These are phyloP conservation scores for Arge pagana DNA, from an alignment of 2,888 invertebrate genomes.

Conservation along the genomic window DNA sequence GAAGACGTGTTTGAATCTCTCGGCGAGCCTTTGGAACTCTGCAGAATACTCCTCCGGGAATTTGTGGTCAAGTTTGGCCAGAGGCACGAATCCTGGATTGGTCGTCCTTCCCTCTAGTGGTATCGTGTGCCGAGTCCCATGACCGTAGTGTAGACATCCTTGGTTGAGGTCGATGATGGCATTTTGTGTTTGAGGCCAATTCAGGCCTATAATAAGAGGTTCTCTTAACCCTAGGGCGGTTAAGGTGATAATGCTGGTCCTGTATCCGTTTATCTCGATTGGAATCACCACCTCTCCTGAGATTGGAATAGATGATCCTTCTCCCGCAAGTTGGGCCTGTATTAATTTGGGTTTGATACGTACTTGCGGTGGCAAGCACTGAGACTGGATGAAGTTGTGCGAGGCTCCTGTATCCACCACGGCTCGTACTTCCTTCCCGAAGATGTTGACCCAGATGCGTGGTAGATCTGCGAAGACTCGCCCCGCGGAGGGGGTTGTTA, in stretches of 20 bases:
- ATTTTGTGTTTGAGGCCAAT: constrained; percentile 12
- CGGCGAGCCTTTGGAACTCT: not conserved
- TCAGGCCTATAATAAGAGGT: constrained; percentile 16
- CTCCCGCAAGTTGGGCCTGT: constrained; percentile 4
- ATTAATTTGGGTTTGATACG: not conserved
- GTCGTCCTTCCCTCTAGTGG: no score
- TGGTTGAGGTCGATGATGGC: constrained; percentile 11
- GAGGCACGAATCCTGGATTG: no score
- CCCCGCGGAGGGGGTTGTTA: not conserved
- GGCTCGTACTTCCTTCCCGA: constrained; percentile 1
- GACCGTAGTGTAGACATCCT: constrained; percentile 10
- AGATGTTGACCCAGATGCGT: not conserved
- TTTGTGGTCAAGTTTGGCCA: not conserved
- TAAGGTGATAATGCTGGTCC: not conserved
- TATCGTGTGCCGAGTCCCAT: not conserved
- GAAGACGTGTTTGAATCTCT: no score
- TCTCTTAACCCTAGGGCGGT: constrained; percentile 5
- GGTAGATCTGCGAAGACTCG: not conserved
- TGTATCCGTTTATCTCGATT: not conserved
- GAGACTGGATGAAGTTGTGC: constrained; percentile 18
- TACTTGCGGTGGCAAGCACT: not conserved
- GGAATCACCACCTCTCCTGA: not conserved
- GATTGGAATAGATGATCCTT: not conserved
- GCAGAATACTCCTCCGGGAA: not conserved
- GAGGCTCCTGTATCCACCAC: constrained; percentile 24